Evolutionary conservation across 1,140 invertebrate genomes (phyloP), one percentile per base, ranked within the genome.

Genomic region (Frieseomelitta varia): DNA sequence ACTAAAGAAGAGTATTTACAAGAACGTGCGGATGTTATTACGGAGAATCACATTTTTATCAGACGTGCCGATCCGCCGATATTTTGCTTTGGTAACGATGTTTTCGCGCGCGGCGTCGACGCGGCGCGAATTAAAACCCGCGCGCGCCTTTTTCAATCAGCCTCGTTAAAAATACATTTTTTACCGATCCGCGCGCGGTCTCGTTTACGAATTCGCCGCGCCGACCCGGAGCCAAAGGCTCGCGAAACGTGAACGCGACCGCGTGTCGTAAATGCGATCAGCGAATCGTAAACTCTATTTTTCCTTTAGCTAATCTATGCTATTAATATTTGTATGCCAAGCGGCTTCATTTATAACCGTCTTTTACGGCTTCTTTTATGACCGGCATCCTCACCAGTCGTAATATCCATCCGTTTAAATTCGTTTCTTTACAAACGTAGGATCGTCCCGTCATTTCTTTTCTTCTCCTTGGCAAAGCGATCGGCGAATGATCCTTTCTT

Each of bases 121-220:
- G 17, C 17, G 21, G n/a, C 24, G 39, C 17, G 21, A 51, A 78
- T 47, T 53, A 69, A 69, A 84, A n/a, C 53, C 21, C 75, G 6
- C 17, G 17, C n/a, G 68, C 47, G n/a, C 47, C 61, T 79, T 76
- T 63, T 75, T 74, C 83, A 34, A 81, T 85, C 78, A 68, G 53
- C 71, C n/a, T 81, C 79, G 83, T 85, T 81, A 85, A 85, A 85
- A 85, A 85, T 81, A 81, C 61, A 58, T 85, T 65, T 72, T n/a
- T n/a, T n/a, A n/a, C n/a, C n/a, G n/a, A 72, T 68, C 47, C 21
- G 27, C n/a, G 17, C 71, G 15, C 39, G 68, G 63, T 63, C 56
- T 63, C 79, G 65, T 87, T 87, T 81, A 81, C 73, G 34, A 68
- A 74, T 81, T 58, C 55, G 34, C 61, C 81, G 63, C 82, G 34